These are phyloP conservation scores for Odontamblyopus rebecca DNA, from an alignment of 2,797 vertebrate genomes.

Conservation along the genomic window DNA sequence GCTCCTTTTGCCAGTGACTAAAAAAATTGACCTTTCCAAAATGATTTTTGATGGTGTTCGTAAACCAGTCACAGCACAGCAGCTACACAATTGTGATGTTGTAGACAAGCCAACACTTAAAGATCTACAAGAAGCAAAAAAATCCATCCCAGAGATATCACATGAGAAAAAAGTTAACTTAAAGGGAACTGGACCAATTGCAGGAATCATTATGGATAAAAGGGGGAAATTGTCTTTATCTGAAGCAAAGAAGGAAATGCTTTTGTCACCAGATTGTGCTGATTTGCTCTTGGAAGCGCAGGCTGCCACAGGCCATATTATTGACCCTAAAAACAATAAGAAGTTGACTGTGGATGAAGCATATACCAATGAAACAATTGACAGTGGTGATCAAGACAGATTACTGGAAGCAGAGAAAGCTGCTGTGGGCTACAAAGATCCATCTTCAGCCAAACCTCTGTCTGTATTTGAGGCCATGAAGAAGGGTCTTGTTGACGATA, in stretches of 20 bases:
- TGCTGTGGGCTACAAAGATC: conserved; percentile 59
- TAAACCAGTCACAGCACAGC: conserved; percentile 88
- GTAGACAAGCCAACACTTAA: conserved; percentile 61
- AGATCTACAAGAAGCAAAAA: conserved; percentile 83
- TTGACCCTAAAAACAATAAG: conserved; percentile 86
- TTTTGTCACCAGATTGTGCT: conserved; percentile 79
- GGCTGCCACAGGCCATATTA: conserved; percentile 89
- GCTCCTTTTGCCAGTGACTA: conserved; percentile 69
- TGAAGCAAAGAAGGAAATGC: conserved; percentile 85
- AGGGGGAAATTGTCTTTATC: conserved; percentile 81
- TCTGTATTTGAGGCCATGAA: conserved; percentile 94
- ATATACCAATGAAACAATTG: conserved; percentile 59
- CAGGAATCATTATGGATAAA: conserved; percentile 78
- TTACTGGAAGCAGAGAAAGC: conserved; percentile 67
- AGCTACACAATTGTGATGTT: conserved; percentile 83
- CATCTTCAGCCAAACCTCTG: conserved; percentile 67
- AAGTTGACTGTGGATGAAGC: conserved; percentile 71
- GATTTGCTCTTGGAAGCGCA: conserved; percentile 83
- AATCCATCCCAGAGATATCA: conserved; percentile 84
- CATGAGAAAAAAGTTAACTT: conserved; percentile 82
- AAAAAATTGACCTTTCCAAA: conserved; percentile 57
- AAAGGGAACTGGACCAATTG: conserved; percentile 81
- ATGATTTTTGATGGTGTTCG: conserved; percentile 87
- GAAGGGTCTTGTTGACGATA: conserved; percentile 87
- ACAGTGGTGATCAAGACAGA: conserved; percentile 68